phyloP scores from a whole-genome alignment of 2,888 invertebrate genomes.

The Drosophila melanocephala region DNA sequence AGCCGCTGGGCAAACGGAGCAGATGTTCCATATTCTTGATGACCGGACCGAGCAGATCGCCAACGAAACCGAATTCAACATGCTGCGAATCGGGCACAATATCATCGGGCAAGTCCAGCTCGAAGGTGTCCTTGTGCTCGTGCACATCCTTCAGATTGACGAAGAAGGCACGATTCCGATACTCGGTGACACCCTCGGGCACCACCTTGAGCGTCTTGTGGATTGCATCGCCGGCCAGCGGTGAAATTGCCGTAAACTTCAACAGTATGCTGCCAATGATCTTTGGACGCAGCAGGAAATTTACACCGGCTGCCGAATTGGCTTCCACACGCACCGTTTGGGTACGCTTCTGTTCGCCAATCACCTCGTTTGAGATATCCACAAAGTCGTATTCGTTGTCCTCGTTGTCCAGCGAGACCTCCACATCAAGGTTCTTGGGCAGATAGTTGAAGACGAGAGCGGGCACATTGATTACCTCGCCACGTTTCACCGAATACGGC shows the following conservation, averaged over 20 bases:
- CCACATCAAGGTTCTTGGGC: conserved; percentile 90
- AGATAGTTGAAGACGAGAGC: conserved; percentile 95
- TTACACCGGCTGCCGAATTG: conserved; percentile 90
- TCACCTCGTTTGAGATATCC: conserved; percentile 93
- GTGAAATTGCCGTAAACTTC: conserved; percentile 91
- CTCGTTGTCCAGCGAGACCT: conserved; percentile 92
- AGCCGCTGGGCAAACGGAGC: conserved; percentile 89
- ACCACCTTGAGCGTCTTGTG: conserved; percentile 90
- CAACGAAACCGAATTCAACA: conserved; percentile 87
- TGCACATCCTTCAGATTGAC: conserved; percentile 89
- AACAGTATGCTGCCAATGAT: conserved; percentile 90
- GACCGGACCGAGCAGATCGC: conserved; percentile 88
- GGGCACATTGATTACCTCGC: conserved; percentile 94
- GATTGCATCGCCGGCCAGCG: conserved; percentile 92
- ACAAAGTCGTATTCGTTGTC: conserved; percentile 93
- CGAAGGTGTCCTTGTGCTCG: conserved; percentile 88
- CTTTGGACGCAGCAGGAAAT: conserved; percentile 93
- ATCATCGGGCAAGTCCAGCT: conserved; percentile 91
- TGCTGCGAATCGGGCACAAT: conserved; percentile 88
- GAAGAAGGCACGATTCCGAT: conserved; percentile 90
- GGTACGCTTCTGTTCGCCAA: conserved; percentile 93
- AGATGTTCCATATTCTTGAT: conserved; percentile 88
- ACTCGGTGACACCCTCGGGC: conserved; percentile 92
- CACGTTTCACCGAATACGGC: conserved; percentile 95
- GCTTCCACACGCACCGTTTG: conserved; percentile 89